Evolutionary conservation across 2,888 invertebrate genomes (phyloP).

Genomic region (Tenthredo amoena): DNA sequence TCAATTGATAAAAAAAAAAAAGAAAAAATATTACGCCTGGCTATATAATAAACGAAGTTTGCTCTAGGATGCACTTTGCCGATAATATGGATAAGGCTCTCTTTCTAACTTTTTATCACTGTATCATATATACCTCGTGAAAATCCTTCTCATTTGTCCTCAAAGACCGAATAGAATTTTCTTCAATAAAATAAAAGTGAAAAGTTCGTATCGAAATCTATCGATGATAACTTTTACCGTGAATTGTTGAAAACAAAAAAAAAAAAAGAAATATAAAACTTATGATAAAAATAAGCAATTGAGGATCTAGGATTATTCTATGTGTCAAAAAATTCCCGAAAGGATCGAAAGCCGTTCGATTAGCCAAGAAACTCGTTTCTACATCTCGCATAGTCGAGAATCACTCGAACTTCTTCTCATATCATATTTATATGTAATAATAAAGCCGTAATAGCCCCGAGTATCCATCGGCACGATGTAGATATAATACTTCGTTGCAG

Average conservation of each 20-base stretch:
- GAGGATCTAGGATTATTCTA: no score
- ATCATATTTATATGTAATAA: background rate
- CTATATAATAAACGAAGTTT: conserved; percentile 17
- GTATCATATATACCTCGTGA: background rate
- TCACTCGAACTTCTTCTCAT: background rate
- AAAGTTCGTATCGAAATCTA: background rate
- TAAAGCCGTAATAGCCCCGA: background rate
- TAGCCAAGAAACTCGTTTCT: background rate
- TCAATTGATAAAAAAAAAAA: conserved; percentile 70
- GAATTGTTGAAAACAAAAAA: no score
- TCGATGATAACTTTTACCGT: no score
- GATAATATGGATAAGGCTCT: conserved; percentile 16
- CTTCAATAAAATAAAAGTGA: background rate
- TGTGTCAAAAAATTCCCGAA: background rate
- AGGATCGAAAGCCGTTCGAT: no score
- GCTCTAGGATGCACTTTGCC: background rate
- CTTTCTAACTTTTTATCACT: background rate
- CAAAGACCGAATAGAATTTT: background rate
- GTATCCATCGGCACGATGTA: conserved; percentile 5
- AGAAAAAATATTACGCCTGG: conserved; percentile 62
- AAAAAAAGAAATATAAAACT: no score
- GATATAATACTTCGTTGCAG: conserved; percentile 13
- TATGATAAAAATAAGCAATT: no score
- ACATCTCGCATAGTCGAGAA: background rate
- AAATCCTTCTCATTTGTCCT: background rate